Evolutionary conservation across 2,113 vertebrate species (phyloP), one percentile per base, ranked within the genome.

Genomic region (Chrysochloris asiatica): DNA sequence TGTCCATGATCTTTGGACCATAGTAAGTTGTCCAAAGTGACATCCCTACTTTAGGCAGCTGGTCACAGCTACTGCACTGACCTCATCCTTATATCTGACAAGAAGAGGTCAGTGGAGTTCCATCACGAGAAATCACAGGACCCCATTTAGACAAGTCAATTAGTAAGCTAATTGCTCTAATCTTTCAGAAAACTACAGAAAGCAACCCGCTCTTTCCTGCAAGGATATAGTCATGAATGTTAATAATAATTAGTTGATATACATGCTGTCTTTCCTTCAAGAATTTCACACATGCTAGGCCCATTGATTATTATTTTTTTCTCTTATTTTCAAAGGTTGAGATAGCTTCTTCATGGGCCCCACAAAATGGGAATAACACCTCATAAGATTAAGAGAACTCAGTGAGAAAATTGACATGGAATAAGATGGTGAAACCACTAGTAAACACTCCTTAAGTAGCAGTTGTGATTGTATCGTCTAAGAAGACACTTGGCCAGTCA

Each of bases 191-290:
- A 84, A 93, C 54, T 65, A 67, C 48, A 67, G 77, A 95, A 89
- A 86, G 93, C 28, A 56, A 56, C 50, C 17, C 36, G 78, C 52
- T 81, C 59, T 91, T 85, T 86, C 50, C 67, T 93, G 91, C 38
- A 93, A 93, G 82, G 86, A 78, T 78, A 79, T 33, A 86, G 80
- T 90, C 59, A 90, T n/a, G 88, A 93, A 69, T 92, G 63, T 59
- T 93, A 83, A 91, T 92, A 91, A 89, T 79, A 90, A 93, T 89
- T 80, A 93, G 91, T 69, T 95, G 88, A 81, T 93, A 92, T 96
- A 88, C 86, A 84, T 73, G 94, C 88, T 94, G 73, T 89, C 92
- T 96, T 95, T 94, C 78, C 83, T 93, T 90, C 67, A 90, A 94
- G 88, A 91, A 81, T 71, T 50, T 88, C 61, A 92, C 83, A 75